Percentiles rank a stretch among this genome's conserved stretches.
These are phyloP conservation scores for Panurus biarmicus DNA, from an alignment of 2,113 vertebrate species.

Conservation along the genomic window DNA sequence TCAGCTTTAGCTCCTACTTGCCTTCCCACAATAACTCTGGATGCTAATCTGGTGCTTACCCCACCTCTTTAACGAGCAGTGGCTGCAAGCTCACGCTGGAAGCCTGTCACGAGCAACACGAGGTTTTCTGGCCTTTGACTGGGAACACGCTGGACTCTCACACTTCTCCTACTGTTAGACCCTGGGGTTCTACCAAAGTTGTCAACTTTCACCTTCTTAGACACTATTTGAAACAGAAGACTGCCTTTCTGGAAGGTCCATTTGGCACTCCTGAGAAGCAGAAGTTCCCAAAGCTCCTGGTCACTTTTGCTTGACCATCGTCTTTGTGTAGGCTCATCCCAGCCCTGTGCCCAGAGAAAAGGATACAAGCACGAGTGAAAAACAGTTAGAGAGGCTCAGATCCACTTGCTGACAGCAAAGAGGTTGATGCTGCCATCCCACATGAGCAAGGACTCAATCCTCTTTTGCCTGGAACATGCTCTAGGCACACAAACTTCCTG, in stretches of 20 bases:
- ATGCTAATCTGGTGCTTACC: conserved; percentile 27
- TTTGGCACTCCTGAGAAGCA: not conserved
- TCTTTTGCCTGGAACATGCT: not conserved
- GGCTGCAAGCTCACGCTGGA: not conserved
- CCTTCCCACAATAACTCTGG: conserved; percentile 14
- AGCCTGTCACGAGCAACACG: not conserved
- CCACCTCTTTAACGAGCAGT: not conserved
- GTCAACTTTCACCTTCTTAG: not conserved
- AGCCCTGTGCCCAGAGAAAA: not conserved
- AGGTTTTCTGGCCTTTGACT: not conserved
- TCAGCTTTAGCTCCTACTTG: not conserved
- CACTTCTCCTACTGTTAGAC: not conserved
- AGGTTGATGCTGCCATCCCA: not conserved
- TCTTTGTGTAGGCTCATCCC: not conserved
- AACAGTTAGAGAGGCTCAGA: not conserved
- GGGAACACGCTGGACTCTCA: not conserved
- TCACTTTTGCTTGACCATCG: not conserved
- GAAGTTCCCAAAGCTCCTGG: not conserved
- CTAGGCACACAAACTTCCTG: not conserved
- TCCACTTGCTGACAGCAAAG: not conserved
- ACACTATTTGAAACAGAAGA: not conserved
- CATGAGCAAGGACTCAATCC: not conserved
- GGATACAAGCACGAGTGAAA: not conserved
- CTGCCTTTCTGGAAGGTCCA: not conserved
- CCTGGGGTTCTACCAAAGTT: not conserved